phyloP scores from a whole-genome alignment of 1,140 invertebrate species.

The Nebria ingens region DNA sequence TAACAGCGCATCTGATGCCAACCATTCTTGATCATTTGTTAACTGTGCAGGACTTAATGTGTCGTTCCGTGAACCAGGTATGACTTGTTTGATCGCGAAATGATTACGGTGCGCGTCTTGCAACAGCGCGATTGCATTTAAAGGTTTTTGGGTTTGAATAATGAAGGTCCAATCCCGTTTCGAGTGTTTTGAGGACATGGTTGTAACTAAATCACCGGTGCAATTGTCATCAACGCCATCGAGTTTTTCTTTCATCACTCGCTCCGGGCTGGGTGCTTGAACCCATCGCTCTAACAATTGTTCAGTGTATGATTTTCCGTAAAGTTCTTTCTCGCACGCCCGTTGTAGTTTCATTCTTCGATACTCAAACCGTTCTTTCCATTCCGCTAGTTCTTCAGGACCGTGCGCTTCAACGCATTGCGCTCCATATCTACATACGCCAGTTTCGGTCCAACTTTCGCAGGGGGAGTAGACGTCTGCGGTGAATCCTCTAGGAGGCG shows the following conservation, averaged over 20 bases:
- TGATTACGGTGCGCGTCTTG: constrained; percentile 62
- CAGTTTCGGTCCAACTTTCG: constrained; percentile 40
- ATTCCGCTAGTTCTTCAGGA: constrained; percentile 58
- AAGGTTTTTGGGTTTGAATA: constrained; percentile 37
- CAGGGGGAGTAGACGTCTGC: constrained; percentile 46
- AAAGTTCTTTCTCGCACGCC: constrained; percentile 54
- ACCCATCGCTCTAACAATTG: constrained; percentile 54
- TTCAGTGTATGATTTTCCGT: constrained; percentile 47
- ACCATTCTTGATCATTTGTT: constrained; percentile 50
- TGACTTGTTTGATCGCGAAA: constrained; percentile 50
- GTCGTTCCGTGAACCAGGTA: constrained; percentile 20
- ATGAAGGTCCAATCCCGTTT: constrained; percentile 56
- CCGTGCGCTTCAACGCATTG: constrained; percentile 70
- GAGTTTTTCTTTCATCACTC: constrained; percentile 46
- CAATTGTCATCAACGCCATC: constrained; percentile 49
- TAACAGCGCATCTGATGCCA: constrained; percentile 18
- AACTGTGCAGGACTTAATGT: constrained; percentile 25
- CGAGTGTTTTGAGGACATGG: constrained; percentile 54
- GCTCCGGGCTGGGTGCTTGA: constrained; percentile 44
- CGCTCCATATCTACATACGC: constrained; percentile 52
- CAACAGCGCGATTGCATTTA: constrained; percentile 56
- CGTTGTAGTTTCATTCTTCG: constrained; percentile 50
- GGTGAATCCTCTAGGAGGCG: constrained; percentile 53
- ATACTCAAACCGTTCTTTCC: constrained; percentile 62
- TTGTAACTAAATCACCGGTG: constrained; percentile 49